Percentiles rank a stretch among this genome's conserved stretches.
Evolutionary conservation across 2,888 invertebrate genomes (phyloP).

Genomic region (Geotrupes spiniger): DNA sequence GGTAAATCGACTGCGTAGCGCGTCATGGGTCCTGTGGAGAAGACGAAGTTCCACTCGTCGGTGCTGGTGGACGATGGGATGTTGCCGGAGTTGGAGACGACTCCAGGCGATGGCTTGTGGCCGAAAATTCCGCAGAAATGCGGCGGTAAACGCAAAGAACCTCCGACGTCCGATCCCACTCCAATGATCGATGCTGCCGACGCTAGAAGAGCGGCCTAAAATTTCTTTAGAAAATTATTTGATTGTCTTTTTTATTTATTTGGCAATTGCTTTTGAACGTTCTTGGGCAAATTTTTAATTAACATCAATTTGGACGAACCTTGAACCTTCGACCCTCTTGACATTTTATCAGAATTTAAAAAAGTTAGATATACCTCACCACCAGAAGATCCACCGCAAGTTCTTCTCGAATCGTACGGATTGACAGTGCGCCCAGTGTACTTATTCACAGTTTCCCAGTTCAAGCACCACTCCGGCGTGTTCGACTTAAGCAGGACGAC

Average conservation of each 20-base stretch:
- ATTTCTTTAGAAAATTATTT: background rate
- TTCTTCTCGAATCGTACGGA: conserved; percentile 81
- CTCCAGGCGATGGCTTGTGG: conserved; percentile 79
- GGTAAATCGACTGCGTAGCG: conserved; percentile 82
- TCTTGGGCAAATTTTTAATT: too few relatives aligned
- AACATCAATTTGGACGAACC: too few relatives aligned
- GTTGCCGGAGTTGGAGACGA: conserved; percentile 62
- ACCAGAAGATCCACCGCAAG: conserved; percentile 92
- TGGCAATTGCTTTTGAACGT: too few relatives aligned
- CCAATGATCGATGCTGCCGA: conserved; percentile 84
- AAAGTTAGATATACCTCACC: conserved; percentile 72
- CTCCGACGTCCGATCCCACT: conserved; percentile 92
- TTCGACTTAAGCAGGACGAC: conserved; percentile 89
- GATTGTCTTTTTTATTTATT: too few relatives aligned
- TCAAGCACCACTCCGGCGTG: conserved; percentile 90
- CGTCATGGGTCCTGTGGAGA: conserved; percentile 77
- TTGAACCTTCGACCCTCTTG: too few relatives aligned
- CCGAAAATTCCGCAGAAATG: conserved; percentile 94
- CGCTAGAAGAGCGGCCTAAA: conserved; percentile 62
- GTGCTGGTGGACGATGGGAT: conserved; percentile 47
- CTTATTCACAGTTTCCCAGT: conserved; percentile 83
- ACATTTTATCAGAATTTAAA: too few relatives aligned
- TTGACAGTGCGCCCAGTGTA: conserved; percentile 83
- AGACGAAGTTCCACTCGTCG: conserved; percentile 62
- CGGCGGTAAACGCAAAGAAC: conserved; percentile 91